Percentiles rank a stretch among this genome's conserved stretches.
These are phyloP conservation scores for Verasper variegatus DNA, from an alignment of 2,113 vertebrate genomes.

Conservation along the genomic window DNA sequence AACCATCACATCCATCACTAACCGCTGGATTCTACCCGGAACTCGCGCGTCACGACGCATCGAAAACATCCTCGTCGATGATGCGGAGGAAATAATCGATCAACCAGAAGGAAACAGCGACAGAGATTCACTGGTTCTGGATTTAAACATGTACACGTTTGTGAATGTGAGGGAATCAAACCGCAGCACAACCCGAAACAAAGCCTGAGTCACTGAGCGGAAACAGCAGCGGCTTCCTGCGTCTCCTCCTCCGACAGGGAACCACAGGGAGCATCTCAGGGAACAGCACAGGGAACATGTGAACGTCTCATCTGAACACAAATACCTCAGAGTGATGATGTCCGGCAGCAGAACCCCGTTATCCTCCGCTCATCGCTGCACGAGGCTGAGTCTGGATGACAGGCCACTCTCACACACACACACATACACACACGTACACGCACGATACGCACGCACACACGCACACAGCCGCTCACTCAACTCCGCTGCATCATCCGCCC, in stretches of 20 bases:
- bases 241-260: neutral
- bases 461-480: neutral
- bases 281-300: too few species aligned
- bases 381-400: neutral
- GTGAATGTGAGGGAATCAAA: neutral
- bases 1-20: slow-evolving; percentile 8
- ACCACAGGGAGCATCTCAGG: too few species aligned
- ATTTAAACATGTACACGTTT: too few species aligned
- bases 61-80: neutral
- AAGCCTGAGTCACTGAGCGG: slow-evolving; percentile 7
- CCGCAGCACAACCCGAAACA: slow-evolving; percentile 16
- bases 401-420: neutral
- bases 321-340: too few species aligned
- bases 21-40: neutral
- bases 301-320: too few species aligned
- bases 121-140: too few species aligned
- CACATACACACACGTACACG: neutral
- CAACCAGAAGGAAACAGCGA: too few species aligned
- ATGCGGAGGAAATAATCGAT: neutral
- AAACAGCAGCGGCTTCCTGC: neutral
- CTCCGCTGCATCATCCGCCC: neutral
- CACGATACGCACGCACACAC: neutral
- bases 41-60: slow-evolving; percentile 31
- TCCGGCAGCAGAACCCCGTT: too few species aligned
- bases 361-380: too few species aligned